These are phyloP conservation scores for Ceratitis capitata DNA, from an alignment of 1,140 invertebrate species.

Conservation along the genomic window DNA sequence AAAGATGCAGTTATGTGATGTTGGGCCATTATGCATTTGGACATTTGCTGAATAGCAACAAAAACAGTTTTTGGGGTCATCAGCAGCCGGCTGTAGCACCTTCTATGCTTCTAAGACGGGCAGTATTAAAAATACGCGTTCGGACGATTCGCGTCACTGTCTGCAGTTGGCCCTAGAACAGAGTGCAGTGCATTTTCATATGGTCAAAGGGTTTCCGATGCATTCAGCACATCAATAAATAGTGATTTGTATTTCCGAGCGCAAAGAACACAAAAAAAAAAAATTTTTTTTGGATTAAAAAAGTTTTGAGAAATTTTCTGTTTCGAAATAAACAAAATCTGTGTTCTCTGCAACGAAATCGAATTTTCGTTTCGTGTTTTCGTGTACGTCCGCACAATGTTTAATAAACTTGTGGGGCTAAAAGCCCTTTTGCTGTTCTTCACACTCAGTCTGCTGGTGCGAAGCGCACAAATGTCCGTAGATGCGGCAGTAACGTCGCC, in stretches of 20 bases:
- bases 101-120: no score
- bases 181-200: background rate
- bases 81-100: no score
- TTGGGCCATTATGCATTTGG: background rate
- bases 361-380: background rate
- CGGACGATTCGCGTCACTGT: background rate
- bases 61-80: no score
- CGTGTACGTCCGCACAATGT: background rate
- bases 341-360: slow-evolving; percentile 5
- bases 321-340: no score
- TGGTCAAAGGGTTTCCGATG: background rate
- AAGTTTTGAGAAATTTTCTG: no score
- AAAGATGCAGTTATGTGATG: background rate
- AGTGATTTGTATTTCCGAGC: background rate
- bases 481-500: background rate
- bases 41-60: background rate
- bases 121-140: background rate
- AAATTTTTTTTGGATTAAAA: no score
- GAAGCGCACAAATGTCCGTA: background rate
- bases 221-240: background rate
- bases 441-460: background rate
- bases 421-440: background rate
- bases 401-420: background rate
- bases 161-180: background rate
- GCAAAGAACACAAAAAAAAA: background rate